Conservation (phyloP, 2,113 vertebrate genomes). For the Anthoscopus minutus region DNA sequence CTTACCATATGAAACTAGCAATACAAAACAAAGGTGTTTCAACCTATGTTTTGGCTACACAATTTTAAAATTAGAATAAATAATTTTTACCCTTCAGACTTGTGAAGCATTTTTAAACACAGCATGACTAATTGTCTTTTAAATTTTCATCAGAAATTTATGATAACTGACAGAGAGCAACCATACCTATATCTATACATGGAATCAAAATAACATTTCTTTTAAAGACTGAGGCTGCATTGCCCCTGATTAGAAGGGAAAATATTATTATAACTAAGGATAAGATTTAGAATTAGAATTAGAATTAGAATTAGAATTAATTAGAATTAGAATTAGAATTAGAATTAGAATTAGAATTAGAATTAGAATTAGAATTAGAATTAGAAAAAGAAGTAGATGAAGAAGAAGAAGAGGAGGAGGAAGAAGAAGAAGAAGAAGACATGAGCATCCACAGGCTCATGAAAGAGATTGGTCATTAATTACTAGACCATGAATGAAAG, state of each 20-base stretch:
- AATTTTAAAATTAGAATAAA: not conserved
- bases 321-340: not conserved
- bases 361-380: not conserved
- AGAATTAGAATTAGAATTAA: too few relatives aligned
- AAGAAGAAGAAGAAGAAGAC: not conserved
- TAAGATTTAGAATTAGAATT: not conserved
- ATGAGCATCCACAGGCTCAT: not conserved
- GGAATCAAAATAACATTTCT: not conserved
- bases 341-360: not conserved
- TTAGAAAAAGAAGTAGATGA: not conserved
- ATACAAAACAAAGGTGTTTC: not conserved
- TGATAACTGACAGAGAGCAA: not conserved
- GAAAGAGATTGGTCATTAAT: not conserved
- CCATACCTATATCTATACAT: not conserved
- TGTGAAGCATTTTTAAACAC: not conserved
- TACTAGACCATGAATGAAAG: not conserved
- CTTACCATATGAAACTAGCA: not conserved
- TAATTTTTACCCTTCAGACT: not conserved
- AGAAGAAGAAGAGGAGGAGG: not conserved
- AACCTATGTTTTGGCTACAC: not conserved
- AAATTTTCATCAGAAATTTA: not conserved
- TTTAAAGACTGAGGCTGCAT: not conserved
- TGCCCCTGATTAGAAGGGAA: not conserved
- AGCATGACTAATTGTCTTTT: not conserved
- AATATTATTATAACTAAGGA: not conserved